A percentile compares a stretch with the other conserved stretches of the same genome.
Conservation (phyloP, 2,113 vertebrate genomes). For the human region DNA sequence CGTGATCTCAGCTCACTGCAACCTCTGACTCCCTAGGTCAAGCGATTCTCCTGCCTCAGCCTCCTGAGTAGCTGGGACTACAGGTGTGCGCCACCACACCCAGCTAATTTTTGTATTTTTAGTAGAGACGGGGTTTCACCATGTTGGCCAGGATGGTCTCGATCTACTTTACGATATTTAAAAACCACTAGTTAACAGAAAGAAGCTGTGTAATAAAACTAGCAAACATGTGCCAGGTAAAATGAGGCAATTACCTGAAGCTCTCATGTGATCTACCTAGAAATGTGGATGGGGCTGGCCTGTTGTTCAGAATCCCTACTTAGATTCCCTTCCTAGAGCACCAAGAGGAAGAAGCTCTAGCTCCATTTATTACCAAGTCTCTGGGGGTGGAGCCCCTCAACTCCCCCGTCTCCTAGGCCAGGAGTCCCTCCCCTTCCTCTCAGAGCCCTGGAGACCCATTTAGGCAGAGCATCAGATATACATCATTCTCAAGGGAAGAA, state of each 20-base stretch:
- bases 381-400: background rate
- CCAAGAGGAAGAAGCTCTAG: background rate
- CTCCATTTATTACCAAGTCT: background rate
- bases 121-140: too few species aligned
- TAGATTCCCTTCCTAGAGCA: background rate
- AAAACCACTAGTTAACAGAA: constrained; percentile 34
- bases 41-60: too few species aligned
- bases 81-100: fast-evolving
- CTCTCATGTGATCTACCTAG: background rate
- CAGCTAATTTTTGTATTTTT: too few species aligned
- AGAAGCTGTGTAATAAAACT: constrained; percentile 37
- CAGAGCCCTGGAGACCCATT: background rate
- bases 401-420: background rate
- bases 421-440: background rate
- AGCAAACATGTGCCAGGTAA: background rate
- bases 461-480: background rate
- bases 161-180: background rate
- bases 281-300: background rate
- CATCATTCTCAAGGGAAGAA: background rate
- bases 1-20: too few species aligned
- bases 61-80: too few species aligned
- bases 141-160: too few species aligned
- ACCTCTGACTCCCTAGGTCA: too few species aligned
- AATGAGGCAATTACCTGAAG: background rate
- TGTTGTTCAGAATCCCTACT: background rate